Base-by-base conservation (phyloP, 1,140 invertebrate species). In the Orussus abietinus region DNA sequence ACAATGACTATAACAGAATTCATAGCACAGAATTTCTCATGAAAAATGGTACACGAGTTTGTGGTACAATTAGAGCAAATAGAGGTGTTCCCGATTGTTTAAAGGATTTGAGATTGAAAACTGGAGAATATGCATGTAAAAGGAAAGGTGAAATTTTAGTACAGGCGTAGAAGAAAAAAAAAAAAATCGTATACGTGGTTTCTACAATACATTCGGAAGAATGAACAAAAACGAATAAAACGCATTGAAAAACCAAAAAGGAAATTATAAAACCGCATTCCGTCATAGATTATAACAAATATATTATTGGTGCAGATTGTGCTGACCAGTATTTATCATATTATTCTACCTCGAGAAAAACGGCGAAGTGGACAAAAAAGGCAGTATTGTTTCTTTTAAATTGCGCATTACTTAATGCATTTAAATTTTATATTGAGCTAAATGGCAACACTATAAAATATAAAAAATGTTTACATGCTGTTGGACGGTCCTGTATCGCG, bases 121-220 rank as follows among this genome's bases (percentile, higher is more conserved):
- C 14, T 9, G 9, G 9, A 10, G 30, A 32, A 32, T 9, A 9
- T 32, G 7, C 10, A 10, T 13, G 14, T 32, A 9, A 32, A 32
- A 9, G 30, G 12, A 32, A 38, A 13, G 41, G 31, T 32, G 28
- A 32, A 38, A 10, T 45, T 31, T 32, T 45, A 4, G 42, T 38
- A 38, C 37, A 49, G 42, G 26, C 34, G 30, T 49, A 32, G 41
- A 49, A 45, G 33, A 28, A 36, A 21, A 49, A 49, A 4, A 35
- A 38, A 38, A 36, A 49, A n/a, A 37, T 43, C 3, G 17, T 40
- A 38, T 39, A 39, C 30, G 39, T 48, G 30, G 43, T 48, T 34
- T 44, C 45, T 9, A 48, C 41, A 34, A 48, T 48, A 22, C 41
- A 44, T 29, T 34, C 28, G 38, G 41, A 33, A 35, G 22, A 37